Percentiles rank a stretch among this genome's conserved stretches.
These are phyloP conservation scores for Agrochola litura DNA, from an alignment of 2,888 invertebrate genomes.

Conservation along the genomic window DNA sequence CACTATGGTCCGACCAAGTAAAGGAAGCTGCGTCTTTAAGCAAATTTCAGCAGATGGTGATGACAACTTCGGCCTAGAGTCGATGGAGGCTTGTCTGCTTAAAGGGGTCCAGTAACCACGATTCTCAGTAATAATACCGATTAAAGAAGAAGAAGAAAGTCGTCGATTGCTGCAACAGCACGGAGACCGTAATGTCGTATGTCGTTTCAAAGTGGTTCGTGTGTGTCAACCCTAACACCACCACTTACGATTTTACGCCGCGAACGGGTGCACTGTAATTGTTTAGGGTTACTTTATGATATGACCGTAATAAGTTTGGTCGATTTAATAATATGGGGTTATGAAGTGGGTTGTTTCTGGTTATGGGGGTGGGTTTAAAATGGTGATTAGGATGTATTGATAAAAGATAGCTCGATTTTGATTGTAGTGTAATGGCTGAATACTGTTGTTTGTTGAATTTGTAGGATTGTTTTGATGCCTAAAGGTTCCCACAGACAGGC, in stretches of 20 bases:
- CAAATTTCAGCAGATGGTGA: too few species aligned
- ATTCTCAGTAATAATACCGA: too few species aligned
- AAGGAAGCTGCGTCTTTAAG: too few species aligned
- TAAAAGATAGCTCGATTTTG: constrained; percentile 20
- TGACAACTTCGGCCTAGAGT: too few species aligned
- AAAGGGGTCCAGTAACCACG: too few species aligned
- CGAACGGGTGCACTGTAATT: constrained; percentile 80
- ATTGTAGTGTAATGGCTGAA: neutral
- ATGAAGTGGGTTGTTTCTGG: constrained; percentile 57
- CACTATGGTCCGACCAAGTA: too few species aligned
- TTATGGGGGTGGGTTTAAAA: constrained; percentile 17
- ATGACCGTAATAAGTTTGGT: constrained; percentile 70
- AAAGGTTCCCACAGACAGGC: too few species aligned
- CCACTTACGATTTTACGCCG: constrained; percentile 84
- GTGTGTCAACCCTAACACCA: constrained; percentile 67
- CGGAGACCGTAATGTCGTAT: neutral
- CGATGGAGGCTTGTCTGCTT: too few species aligned
- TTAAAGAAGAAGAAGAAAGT: too few species aligned
- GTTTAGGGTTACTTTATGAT: constrained; percentile 85
- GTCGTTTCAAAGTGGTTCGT: neutral
- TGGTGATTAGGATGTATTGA: constrained; percentile 24
- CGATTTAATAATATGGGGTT: constrained; percentile 76
- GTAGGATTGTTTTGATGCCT: neutral
- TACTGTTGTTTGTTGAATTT: neutral
- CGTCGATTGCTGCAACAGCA: neutral